These are phyloP conservation scores for Portevinia maculata DNA, from an alignment of 2,888 invertebrate species.

Conservation along the genomic window DNA sequence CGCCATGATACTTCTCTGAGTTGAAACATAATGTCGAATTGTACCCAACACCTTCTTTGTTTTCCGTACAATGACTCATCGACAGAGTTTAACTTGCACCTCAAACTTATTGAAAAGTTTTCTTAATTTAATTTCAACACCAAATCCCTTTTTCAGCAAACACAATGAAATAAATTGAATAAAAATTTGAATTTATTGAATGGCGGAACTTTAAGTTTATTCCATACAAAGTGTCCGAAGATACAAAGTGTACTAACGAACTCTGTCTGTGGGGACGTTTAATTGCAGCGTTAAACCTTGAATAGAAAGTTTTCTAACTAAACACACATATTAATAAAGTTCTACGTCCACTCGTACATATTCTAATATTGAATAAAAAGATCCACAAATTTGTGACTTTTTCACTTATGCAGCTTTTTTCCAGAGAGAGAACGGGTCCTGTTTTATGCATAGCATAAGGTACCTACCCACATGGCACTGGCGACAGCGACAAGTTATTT, in stretches of 20 bases:
- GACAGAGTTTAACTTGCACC: constrained; percentile 1
- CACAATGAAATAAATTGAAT: background rate
- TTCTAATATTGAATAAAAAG: background rate
- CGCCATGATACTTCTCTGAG: too few relatives aligned
- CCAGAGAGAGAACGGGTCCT: too few relatives aligned
- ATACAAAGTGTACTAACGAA: constrained; percentile 19
- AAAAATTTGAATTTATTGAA: constrained; percentile 18
- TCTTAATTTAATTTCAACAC: constrained; percentile 21
- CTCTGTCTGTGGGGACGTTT: constrained; percentile 3
- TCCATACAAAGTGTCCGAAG: background rate
- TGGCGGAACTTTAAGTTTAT: background rate
- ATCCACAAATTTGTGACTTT: background rate
- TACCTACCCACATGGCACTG: background rate
- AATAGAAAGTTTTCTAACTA: background rate
- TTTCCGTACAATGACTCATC: background rate
- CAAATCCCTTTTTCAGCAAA: background rate
- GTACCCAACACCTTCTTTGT: too few relatives aligned
- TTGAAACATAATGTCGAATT: too few relatives aligned
- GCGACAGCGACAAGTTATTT: constrained; percentile 20
- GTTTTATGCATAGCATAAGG: too few relatives aligned
- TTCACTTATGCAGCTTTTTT: background rate
- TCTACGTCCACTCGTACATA: background rate
- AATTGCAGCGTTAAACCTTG: background rate
- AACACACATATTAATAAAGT: constrained; percentile 3
- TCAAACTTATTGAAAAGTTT: constrained; percentile 21